Conservation (phyloP, 2,113 vertebrate genomes). For the Zeus faber region DNA sequence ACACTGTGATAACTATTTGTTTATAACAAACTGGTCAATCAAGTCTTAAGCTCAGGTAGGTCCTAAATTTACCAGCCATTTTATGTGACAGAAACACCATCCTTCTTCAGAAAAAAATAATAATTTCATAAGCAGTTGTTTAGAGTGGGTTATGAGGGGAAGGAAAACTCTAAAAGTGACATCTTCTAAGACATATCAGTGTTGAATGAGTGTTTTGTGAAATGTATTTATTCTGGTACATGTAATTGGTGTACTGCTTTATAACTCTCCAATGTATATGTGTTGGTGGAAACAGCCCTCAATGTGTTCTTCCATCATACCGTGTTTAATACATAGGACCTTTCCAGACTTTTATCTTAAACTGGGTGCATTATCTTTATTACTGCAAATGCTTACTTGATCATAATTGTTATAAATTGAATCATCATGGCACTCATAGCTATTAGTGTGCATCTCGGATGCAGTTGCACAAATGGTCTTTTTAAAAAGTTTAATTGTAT, state of each 20-base stretch:
- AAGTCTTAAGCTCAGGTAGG: constrained; percentile 40
- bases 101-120: constrained; percentile 29
- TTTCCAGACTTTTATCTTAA: too few species aligned
- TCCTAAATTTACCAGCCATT: constrained; percentile 35
- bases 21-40: constrained; percentile 17
- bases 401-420: not conserved
- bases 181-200: constrained; percentile 17
- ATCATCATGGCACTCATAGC: constrained; percentile 14
- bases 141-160: too few species aligned
- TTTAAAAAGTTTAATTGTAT: too few species aligned
- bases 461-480: not conserved
- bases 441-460: not conserved
- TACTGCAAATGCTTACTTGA: constrained; percentile 6
- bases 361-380: not conserved
- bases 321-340: too few species aligned
- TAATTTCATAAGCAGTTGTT: not conserved
- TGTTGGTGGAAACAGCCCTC: too few species aligned
- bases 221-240: constrained; percentile 12
- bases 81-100: constrained; percentile 38
- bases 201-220: constrained; percentile 7
- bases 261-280: not conserved
- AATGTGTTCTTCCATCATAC: too few species aligned
- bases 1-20: constrained; percentile 5
- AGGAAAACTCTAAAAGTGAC: too few species aligned
- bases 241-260: not conserved